Conservation (phyloP, 2,888 invertebrate genomes). For the Lacanobia wlatinum region DNA sequence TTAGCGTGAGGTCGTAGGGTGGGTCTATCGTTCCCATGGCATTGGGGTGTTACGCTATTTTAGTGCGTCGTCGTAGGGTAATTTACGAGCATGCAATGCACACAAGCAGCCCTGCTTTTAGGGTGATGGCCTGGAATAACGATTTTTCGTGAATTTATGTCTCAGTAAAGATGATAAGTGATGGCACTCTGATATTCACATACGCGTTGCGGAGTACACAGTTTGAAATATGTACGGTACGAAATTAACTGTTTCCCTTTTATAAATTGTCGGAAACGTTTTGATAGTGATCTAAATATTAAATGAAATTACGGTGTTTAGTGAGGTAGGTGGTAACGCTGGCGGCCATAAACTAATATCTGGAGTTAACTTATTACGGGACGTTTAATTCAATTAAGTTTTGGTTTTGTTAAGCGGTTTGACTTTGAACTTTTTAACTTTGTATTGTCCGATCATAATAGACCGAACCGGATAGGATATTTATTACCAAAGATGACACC, state of each 20-base stretch:
- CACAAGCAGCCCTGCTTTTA: constrained; percentile 83
- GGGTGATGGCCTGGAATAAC: constrained; percentile 84
- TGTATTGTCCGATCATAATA: constrained; percentile 23
- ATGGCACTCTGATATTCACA: constrained; percentile 60
- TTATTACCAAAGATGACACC: constrained; percentile 33
- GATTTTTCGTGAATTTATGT: constrained; percentile 83
- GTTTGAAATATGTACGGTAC: constrained; percentile 60
- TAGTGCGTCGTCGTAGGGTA: constrained; percentile 86
- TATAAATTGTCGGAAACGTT: constrained; percentile 46
- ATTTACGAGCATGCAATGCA: constrained; percentile 88
- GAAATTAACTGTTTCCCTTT: constrained; percentile 58
- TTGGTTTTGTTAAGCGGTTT: constrained; percentile 50
- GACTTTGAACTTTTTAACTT: constrained; percentile 41
- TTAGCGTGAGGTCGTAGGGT: constrained; percentile 81
- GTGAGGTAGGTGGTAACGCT: constrained; percentile 64
- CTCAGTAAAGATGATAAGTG: constrained; percentile 77
- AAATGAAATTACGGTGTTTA: constrained; percentile 71
- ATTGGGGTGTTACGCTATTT: constrained; percentile 90
- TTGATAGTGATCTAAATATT: constrained; percentile 71
- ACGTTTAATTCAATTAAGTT: constrained; percentile 57
- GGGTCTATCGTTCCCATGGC: constrained; percentile 85
- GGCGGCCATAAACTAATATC: constrained; percentile 64
- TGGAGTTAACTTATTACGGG: constrained; percentile 44
- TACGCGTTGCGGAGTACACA: constrained; percentile 44
- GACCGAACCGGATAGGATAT: constrained; percentile 1